Evolutionary conservation across 2,797 vertebrate genomes (phyloP).

Genomic region (Malacoraja senta): DNA sequence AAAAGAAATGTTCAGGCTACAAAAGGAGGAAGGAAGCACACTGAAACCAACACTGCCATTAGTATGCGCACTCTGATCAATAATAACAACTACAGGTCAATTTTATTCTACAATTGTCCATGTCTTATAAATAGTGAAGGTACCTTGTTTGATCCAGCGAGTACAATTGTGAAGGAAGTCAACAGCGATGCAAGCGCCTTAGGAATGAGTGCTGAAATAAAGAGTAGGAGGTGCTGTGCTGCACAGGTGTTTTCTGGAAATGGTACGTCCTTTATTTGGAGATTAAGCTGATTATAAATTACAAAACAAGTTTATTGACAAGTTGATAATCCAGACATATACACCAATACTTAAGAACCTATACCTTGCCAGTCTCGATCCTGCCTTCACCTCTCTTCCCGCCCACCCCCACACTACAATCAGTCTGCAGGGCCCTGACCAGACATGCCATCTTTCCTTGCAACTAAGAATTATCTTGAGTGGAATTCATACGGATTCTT

Average conservation of each 20-base stretch:
- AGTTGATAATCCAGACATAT: not conserved
- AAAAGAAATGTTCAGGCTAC: not conserved
- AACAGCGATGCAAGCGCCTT: conserved; percentile 59
- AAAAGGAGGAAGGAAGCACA: not conserved
- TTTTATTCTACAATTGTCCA: not conserved
- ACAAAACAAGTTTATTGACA: not conserved
- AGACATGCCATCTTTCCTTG: not conserved
- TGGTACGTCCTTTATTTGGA: conserved; percentile 49
- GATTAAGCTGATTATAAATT: conserved; percentile 48
- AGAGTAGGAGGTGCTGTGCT: conserved; percentile 56
- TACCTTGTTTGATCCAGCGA: conserved; percentile 52
- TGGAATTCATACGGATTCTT: not conserved
- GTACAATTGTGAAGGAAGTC: conserved; percentile 57
- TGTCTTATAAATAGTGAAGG: not conserved
- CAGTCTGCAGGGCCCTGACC: too few relatives aligned
- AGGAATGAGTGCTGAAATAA: conserved; percentile 60
- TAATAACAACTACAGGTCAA: too few relatives aligned
- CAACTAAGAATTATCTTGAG: not conserved
- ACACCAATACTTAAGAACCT: not conserved
- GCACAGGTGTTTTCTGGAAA: conserved; percentile 50
- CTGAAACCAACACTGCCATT: not conserved
- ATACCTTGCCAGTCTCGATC: too few relatives aligned
- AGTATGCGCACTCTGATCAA: not conserved
- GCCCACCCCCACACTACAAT: too few relatives aligned
- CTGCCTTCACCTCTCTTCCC: too few relatives aligned